Conservation (phyloP, 2,113 vertebrate species). For the Zosterops japonicus region DNA sequence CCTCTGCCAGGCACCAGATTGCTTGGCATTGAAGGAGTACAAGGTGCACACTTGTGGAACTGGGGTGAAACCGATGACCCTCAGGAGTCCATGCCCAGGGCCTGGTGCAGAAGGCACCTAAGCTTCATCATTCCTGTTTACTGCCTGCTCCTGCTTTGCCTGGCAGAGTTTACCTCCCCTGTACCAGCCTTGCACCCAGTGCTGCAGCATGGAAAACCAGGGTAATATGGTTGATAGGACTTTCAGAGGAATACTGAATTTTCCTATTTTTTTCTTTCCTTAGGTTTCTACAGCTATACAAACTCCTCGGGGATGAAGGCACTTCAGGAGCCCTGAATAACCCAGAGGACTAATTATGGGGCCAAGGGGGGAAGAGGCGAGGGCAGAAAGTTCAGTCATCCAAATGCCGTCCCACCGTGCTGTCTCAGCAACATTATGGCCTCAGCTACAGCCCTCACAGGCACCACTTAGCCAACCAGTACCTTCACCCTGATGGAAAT, state of each 20-base stretch:
- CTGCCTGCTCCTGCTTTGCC: neutral
- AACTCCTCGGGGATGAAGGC: neutral
- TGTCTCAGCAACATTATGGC: accelerated
- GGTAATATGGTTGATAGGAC: neutral
- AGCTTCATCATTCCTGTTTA: neutral
- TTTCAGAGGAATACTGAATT: neutral
- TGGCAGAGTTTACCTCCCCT: neutral
- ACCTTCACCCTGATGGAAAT: neutral
- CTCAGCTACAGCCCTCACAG: neutral
- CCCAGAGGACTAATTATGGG: neutral
- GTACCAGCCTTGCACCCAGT: neutral
- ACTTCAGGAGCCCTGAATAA: neutral
- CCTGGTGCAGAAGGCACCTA: neutral
- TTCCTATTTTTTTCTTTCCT: neutral
- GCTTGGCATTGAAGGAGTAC: neutral
- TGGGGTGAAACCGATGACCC: neutral
- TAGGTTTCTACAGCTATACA: neutral
- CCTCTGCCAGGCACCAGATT: neutral
- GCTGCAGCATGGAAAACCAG: neutral
- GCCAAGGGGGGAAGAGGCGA: neutral
- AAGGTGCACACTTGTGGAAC: accelerated
- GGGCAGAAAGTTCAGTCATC: neutral
- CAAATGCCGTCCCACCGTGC: neutral
- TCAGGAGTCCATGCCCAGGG: neutral
- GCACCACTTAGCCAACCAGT: neutral